Evolutionary conservation across 2,113 vertebrate genomes (phyloP), one percentile per base, ranked within the genome.

Genomic region (Protomyctophum bolini): DNA sequence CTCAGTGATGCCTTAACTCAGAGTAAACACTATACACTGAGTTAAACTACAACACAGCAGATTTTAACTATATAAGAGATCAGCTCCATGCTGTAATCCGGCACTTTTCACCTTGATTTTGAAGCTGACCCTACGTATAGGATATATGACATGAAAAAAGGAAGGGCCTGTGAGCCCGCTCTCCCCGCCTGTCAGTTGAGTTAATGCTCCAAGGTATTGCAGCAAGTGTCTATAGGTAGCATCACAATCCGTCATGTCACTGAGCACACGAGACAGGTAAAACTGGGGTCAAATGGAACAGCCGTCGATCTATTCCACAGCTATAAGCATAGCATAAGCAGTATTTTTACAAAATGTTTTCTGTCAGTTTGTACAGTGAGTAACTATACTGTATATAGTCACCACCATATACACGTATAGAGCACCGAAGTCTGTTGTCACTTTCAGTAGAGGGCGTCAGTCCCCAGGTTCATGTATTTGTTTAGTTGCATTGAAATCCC

Each of bases 31-130:
- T 21, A 21, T 1, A 21, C 21, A 21, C 21, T 21, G 81, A 77
- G 87, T 83, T 83, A 67, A 68, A 52, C 7, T 14, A 59, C 52
- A 51, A 10, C 49, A 63, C 52, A 28, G 64, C 52, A 6, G 33
- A 41, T 41, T 41, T 3, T 21, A 21, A 21, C 21, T 21, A 21
- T 21, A 21, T 21, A 21, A 21, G 21, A 21, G 21, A 21, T 21
- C 21, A 9, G 59, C 12, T 66, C 76, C 71, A 21, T 9, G 12
- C 74, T 81, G 54, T 65, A 76, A 77, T 80, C 62, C 77, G 59
- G 74, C 84, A 59, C 75, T 80, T 79, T 73, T 77, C 74, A 66
- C 48, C 62, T 80, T 80, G 52, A 69, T 64, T 79, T 70, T 3
- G 49, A 14, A 69, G 67, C 46, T 67, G 63, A 73, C 50, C 49